A percentile compares a stretch with the other conserved stretches of the same genome.
These are phyloP conservation scores for Rhopalosiphum nymphaeae DNA, from an alignment of 2,888 invertebrate genomes.

Conservation along the genomic window DNA sequence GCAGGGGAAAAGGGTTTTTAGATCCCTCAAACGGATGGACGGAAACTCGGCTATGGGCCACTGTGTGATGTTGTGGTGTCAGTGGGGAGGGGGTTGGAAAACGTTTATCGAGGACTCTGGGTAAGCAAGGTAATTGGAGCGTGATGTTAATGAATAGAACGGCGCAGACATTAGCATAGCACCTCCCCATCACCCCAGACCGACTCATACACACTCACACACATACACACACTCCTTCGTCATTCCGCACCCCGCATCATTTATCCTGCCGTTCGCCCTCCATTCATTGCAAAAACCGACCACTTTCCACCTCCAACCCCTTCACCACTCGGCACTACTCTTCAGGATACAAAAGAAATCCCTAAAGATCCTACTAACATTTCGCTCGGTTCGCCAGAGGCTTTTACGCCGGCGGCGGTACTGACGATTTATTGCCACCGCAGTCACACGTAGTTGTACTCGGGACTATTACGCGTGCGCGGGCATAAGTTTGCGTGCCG, in stretches of 20 bases:
- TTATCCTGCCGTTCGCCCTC: not conserved
- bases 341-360: conserved; percentile 48
- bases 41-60: not conserved
- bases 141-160: conserved; percentile 61
- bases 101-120: conserved; percentile 49
- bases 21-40: not conserved
- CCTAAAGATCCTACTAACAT: conserved; percentile 46
- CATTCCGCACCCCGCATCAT: not conserved
- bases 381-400: conserved; percentile 26
- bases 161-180: conserved; percentile 56
- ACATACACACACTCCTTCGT: not conserved
- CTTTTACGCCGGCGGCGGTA: not conserved
- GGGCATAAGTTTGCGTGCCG: not conserved
- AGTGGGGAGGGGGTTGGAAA: not conserved
- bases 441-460: not conserved
- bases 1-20: not conserved
- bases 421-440: conserved; percentile 51
- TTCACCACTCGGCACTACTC: not conserved
- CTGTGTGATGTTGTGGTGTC: not conserved
- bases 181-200: not conserved
- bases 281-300: not conserved
- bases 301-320: not conserved
- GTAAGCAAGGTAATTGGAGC: conserved; percentile 56
- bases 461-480: not conserved
- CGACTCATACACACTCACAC: not conserved